Base-by-base conservation (phyloP, 2,888 invertebrate genomes). In the Elysia crispata region DNA sequence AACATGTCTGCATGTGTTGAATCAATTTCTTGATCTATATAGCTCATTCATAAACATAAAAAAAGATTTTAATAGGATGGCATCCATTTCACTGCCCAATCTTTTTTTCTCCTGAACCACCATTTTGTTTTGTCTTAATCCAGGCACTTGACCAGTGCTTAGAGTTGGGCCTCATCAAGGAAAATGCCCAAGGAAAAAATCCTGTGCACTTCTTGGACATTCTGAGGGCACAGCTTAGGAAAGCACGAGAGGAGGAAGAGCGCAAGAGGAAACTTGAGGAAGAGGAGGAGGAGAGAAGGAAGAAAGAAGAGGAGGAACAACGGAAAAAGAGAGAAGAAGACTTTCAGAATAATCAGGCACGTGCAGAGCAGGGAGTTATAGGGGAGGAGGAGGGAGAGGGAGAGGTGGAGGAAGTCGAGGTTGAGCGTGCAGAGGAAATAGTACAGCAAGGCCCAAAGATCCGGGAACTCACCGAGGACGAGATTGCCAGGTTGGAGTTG, bases 111-210 rank as follows among this genome's bases (percentile, higher is more conserved):
- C 41, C 41, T 41, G 41, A 41, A 6, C 11, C 5, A 41, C 41
- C 41, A 41, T 41, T 41, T 41, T 41, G 41, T 41, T 41, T 60
- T 60, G 20, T 60, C 70, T 33, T 54, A 84, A 85, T 31, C 0
- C 76, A 80, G 80, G 73, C 82, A 25, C 70, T 82, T 6, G 64
- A 77, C n/a, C 74, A 79, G 66, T 60, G 67, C 13, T 41, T 76
- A 54, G 80, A 82, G 62, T 80, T 80, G 28, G 77, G 66, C 15
- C 77, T 82, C 8, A 82, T 82, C n/a, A 72, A 82, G 54, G 80
- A 76, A 31, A 76, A 76, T 54, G 31, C 28, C 6, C 31, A 76
- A 33, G 80, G 76, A 13, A 70, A 76, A 15, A 76, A 31, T 0
- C 80, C 80, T 11, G 76, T 50, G 1, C 11, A 62, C 5, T 76